Base-by-base conservation (phyloP, 2,113 vertebrate genomes). In the Rhipidura dahli region DNA sequence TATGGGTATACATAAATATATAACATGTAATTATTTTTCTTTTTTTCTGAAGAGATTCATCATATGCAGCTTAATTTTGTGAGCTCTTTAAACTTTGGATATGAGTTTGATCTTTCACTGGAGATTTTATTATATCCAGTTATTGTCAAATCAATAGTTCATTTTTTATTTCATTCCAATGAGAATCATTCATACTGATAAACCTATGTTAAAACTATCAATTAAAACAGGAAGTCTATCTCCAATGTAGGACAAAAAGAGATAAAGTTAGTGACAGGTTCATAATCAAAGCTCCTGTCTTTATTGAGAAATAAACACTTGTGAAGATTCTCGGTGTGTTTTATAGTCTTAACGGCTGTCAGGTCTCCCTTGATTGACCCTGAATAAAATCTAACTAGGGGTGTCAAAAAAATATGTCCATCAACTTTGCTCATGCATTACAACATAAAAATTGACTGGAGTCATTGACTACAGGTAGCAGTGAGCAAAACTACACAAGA, bases 361-460 rank as follows among this genome's bases (percentile, higher is more conserved):
- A 95, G 81, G 90, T 97, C 87, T 97, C 95, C 96, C 97, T 88
- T 97, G 98, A 98, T 95, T 96, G 96, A 97, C 96, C 94, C 94
- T 53, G 84, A 97, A 98, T 98, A 97, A 97, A 98, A 96, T 98
- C 97, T 97, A 96, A 98, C 96, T 94, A 95, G 68, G 94, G 81
- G 73, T 97, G 97, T 98, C 97, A 96, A 97, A 97, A 98, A 97
- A 97, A 96, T 97, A 97, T 89, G 94, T 96, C 96, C 91, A 97
- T 97, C 97, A 97, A 95, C 93, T 80, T 95, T 95, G 95, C 95
- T 98, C 98, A 98, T 97, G 98, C 97, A 98, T 98, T 98, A 87
- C 97, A 85, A 96, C 97, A 98, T 98, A 97, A 98, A 98, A 98
- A 98, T 97, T 97, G 97, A 97, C 97, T 92, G 61, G 96, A 98